phyloP scores from a whole-genome alignment of 2,113 vertebrate species.

The Seriola quinqueradiata region DNA sequence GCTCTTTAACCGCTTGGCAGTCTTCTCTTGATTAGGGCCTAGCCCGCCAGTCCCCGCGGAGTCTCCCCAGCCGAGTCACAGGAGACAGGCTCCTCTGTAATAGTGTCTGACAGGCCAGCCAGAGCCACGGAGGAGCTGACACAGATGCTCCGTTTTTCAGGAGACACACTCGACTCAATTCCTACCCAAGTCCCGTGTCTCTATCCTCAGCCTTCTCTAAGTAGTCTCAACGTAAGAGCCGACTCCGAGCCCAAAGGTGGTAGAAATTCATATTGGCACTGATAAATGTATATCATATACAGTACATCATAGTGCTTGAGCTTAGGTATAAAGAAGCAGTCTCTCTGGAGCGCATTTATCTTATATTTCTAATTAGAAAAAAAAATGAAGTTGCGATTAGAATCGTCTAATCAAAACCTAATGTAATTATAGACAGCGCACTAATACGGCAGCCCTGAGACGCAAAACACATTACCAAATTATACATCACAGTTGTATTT shows the following conservation, averaged over 20 bases:
- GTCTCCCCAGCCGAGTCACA: constrained; percentile 71
- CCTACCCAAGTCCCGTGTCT: constrained; percentile 38
- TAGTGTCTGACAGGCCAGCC: constrained; percentile 83
- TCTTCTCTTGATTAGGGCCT: constrained; percentile 82
- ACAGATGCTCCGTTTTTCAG: constrained; percentile 76
- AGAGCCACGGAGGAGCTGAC: constrained; percentile 77
- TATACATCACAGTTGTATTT: not conserved
- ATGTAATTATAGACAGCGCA: not conserved
- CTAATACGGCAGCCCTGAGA: not conserved
- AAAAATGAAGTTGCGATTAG: not conserved
- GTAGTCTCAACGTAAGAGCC: constrained; percentile 12
- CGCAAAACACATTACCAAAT: not conserved
- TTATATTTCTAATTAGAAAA: not conserved
- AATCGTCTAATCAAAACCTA: not conserved
- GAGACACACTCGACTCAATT: constrained; percentile 60
- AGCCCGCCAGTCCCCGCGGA: constrained; percentile 68
- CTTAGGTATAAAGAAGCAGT: not conserved
- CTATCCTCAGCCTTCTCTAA: constrained; percentile 20
- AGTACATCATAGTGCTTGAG: not conserved
- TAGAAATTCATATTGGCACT: not conserved
- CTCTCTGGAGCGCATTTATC: not conserved
- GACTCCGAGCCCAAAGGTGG: constrained; percentile 4
- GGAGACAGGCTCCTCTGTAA: constrained; percentile 81
- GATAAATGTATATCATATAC: not conserved
- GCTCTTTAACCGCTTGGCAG: constrained; percentile 82